Evolutionary conservation across 2,888 invertebrate species (phyloP), one percentile per base, ranked within the genome.

Genomic region (Bursaphelenchus okinawaensis): DNA sequence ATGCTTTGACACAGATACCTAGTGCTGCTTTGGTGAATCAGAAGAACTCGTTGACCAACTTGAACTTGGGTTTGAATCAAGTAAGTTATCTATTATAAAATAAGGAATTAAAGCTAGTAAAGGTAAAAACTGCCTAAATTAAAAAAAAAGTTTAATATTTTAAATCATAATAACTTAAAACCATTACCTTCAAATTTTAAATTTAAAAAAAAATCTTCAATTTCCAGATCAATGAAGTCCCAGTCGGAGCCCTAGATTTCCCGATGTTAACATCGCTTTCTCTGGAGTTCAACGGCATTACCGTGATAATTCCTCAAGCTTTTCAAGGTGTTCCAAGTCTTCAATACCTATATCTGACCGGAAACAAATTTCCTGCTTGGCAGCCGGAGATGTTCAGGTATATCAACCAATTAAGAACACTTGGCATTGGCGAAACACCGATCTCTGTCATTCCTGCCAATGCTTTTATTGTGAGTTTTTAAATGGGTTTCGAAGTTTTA

Each of bases 351-450:
- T 82, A 82, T 69, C 59, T 82, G 67, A 82, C 81, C 19, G 81
- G 81, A 26, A 82, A 82, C 69, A 80, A 77, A 63, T 81, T 82
- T 69, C 79, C 77, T 4, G 70, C 73, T 1, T 80, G 81, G 81
- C 71, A 76, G 52, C 70, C 76, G 8, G 78, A 80, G 62, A 82
- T 82, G 81, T 83, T 82, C 75, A 72, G 76, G 52, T 79, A 75
- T 68, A 72, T 82, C 55, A 69, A 70, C 26, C 75, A 79, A 62
- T 65, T 82, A 65, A 71, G 76, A 63, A 78, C 80, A 19, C 73
- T 81, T 20, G 81, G 82, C 24, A 81, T 82, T 50, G 82, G 82
- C 63, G 81, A 83, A 62, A 82, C 81, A 0, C 80, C 81, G n/a
- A 83, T 82, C 58, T 72, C 75, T 7, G 77, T 78, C 22, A 79